These are phyloP conservation scores for Xylota sylvarum DNA, from an alignment of 2,888 invertebrate species.

Conservation along the genomic window DNA sequence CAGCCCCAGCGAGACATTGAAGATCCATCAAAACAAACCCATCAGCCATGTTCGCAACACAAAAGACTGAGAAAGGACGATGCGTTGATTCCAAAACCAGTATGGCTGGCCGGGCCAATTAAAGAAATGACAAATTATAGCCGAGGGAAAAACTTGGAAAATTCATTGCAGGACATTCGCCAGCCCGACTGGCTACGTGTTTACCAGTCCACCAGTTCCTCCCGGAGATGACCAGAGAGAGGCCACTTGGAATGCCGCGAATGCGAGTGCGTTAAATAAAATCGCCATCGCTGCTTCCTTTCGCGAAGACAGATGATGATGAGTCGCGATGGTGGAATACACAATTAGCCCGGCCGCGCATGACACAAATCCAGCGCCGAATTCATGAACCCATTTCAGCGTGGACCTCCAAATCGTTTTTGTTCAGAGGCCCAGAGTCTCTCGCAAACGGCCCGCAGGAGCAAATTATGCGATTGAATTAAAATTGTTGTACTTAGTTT, in stretches of 20 bases:
- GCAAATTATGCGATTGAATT: conserved; percentile 74
- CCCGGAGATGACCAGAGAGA: neutral
- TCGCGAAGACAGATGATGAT: conserved; percentile 74
- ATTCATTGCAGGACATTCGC: conserved; percentile 76
- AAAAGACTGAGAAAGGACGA: conserved; percentile 41
- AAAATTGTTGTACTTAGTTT: conserved; percentile 75
- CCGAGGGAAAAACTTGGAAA: conserved; percentile 75
- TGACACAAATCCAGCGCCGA: conserved; percentile 70
- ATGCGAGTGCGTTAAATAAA: conserved; percentile 78
- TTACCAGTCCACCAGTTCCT: conserved; percentile 1
- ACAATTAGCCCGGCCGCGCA: conserved; percentile 71
- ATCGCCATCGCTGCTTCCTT: conserved; percentile 74
- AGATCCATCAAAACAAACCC: conserved; percentile 49
- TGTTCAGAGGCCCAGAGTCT: neutral
- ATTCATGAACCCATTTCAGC: conserved; percentile 54
- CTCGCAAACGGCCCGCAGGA: neutral
- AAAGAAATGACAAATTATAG: conserved; percentile 82
- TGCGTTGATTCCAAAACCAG: conserved; percentile 67
- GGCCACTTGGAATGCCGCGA: conserved; percentile 72
- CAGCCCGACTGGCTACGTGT: conserved; percentile 33
- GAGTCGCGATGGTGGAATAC: conserved; percentile 76
- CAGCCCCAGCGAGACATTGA: conserved; percentile 37
- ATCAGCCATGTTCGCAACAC: conserved; percentile 29
- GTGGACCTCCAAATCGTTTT: conserved; percentile 8
- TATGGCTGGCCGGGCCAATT: conserved; percentile 79